phyloP scores from a whole-genome alignment of 1,140 invertebrate species.

The Caenorhabditis brenneri region DNA sequence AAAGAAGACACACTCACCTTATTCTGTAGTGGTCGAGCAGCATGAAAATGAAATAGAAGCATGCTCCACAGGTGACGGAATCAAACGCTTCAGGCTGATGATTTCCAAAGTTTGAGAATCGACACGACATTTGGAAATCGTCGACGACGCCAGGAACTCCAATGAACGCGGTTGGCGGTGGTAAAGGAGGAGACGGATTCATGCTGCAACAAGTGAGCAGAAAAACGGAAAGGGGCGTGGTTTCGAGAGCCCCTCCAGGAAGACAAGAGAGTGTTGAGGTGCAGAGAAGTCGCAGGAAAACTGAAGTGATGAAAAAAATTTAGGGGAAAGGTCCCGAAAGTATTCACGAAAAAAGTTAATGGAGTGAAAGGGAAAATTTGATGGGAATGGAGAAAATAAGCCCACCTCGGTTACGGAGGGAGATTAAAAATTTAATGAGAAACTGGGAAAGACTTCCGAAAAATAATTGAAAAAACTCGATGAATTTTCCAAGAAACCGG shows the following conservation, averaged over 20 bases:
- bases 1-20: background rate
- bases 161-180: background rate
- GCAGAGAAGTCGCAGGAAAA: background rate
- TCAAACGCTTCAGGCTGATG: background rate
- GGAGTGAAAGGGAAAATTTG: background rate
- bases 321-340: background rate
- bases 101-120: conserved; percentile 16
- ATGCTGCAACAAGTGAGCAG: background rate
- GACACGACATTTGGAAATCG: conserved; percentile 26
- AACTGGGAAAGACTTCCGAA: too few relatives aligned
- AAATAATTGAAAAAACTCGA: too few relatives aligned
- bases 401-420: too few relatives aligned
- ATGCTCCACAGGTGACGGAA: background rate
- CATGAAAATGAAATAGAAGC: conserved; percentile 4
- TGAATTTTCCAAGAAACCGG: too few relatives aligned
- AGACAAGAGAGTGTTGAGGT: too few relatives aligned
- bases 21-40: background rate
- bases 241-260: background rate
- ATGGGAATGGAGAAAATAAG: too few relatives aligned
- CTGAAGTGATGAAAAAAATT: too few relatives aligned
- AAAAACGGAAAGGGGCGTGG: background rate
- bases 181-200: background rate
- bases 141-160: background rate
- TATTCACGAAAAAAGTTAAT: background rate
- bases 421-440: too few relatives aligned